phyloP scores from a whole-genome alignment of 35 echinoderm and acorn worm genomes.

The Ophiothrix spiculata region DNA sequence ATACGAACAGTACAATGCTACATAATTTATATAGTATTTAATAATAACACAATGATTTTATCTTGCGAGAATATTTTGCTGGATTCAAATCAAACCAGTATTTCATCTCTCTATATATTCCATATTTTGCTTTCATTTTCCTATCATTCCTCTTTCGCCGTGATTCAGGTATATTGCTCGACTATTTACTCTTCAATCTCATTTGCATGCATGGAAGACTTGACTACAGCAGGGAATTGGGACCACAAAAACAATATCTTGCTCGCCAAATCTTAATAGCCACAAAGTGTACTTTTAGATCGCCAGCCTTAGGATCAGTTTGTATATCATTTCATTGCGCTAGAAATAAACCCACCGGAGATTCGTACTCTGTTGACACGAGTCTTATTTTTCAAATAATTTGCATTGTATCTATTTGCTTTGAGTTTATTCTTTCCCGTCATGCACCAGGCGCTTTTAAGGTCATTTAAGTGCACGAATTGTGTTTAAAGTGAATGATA shows the following conservation, averaged over 20 bases:
- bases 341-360: not conserved
- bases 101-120: too few species aligned
- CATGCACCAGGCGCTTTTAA: not conserved
- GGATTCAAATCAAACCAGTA: too few species aligned
- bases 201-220: not conserved
- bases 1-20: too few species aligned
- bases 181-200: not conserved
- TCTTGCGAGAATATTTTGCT: too few species aligned
- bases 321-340: slow-evolving; percentile 8
- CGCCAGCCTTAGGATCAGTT: not conserved
- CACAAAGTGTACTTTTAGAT: not conserved
- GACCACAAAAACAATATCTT: not conserved
- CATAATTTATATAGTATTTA: too few species aligned
- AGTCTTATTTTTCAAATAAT: slow-evolving; percentile 5
- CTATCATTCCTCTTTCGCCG: too few species aligned
- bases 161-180: not conserved
- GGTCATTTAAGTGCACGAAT: not conserved
- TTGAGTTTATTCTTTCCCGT: not conserved
- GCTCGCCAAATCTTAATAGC: not conserved
- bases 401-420: slow-evolving; percentile 5
- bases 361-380: not conserved
- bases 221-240: not conserved
- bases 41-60: too few species aligned
- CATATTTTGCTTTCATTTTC: too few species aligned
- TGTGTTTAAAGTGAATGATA: too few species aligned